Base-by-base conservation (phyloP, 1,140 invertebrate species). In the Panagrolaimus sp. region DNA sequence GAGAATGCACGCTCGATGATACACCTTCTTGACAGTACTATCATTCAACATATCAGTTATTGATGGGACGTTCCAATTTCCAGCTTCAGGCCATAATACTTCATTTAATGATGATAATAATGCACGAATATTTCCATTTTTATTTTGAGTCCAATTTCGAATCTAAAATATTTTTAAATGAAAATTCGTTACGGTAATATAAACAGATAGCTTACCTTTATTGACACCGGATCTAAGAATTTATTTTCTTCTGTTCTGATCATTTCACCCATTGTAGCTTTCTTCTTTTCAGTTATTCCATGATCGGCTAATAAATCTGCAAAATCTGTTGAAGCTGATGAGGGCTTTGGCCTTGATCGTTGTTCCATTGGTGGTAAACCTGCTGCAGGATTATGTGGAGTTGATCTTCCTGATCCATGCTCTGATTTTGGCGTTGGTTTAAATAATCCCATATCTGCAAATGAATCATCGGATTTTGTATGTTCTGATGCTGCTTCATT, bases 111-210 rank as follows among this genome's bases (percentile, higher is more conserved):
- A 93, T 77, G 93, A 94, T 0, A 99, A 84, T 11, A 99, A 84
- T 0, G 94, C 93, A 64, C 96, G 87, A 69, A 99, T 92, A 83
- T 99, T 99, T 62, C 90, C 89, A 80, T 94, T 92, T 83, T 98
- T 98, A 2, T 94, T 95, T 82, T 96, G 91, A 31, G 88, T 92
- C 93, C 94, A 91, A 72, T 90, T 88, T 69, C 87, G 31, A 38
- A 38, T 7, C 31, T 38, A 38, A 38, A 38, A 38, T 4, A 38
- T 38, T n/a, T n/a, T n/a, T n/a, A n/a, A n/a, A n/a, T n/a, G n/a
- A n/a, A n/a, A n/a, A n/a, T n/a, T n/a, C n/a, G n/a, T 38, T 38
- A 38, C 31, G 31, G 31, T 38, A 38, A 38, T 38, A 2, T 4
- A 38, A 38, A 38, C n/a, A n/a, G n/a, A n/a, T n/a, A n/a, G 31